Conservation (phyloP, 2,888 invertebrate species). For the Hemaris fuciformis region DNA sequence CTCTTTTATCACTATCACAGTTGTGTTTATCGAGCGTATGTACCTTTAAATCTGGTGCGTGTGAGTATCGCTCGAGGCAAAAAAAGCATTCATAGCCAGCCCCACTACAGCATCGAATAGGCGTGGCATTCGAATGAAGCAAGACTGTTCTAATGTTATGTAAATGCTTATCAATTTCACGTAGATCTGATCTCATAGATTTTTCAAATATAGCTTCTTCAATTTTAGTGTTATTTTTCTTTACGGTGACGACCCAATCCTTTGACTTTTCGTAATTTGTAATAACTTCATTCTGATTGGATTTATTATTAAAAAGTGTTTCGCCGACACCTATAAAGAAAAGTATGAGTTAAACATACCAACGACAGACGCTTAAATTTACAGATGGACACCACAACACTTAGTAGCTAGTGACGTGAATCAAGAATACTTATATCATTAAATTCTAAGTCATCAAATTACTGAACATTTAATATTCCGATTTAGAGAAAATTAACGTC, state of each 20-base stretch:
- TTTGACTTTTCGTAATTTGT: background rate
- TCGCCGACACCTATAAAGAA: conserved; percentile 46
- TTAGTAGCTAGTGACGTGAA: background rate
- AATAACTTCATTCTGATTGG: conserved; percentile 23
- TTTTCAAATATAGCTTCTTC: background rate
- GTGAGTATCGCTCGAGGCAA: conserved; percentile 39
- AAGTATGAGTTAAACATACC: conserved; percentile 29
- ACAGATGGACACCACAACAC: background rate
- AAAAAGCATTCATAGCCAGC: conserved; percentile 51
- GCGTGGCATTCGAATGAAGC: conserved; percentile 54
- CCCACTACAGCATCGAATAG: conserved; percentile 44
- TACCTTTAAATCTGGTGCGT: conserved; percentile 46
- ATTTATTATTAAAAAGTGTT: conserved; percentile 25
- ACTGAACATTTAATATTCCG: no score
- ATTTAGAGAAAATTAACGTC: no score
- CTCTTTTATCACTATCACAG: conserved; percentile 30
- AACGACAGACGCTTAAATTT: background rate
- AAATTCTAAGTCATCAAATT: no score
- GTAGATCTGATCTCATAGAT: background rate
- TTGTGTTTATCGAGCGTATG: conserved; percentile 48
- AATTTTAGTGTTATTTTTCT: background rate
- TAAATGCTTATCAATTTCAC: conserved; percentile 37
- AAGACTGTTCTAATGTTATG: conserved; percentile 48
- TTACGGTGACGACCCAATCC: conserved; percentile 3
- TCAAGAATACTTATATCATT: background rate